A percentile compares a stretch with the other conserved stretches of the same genome.
Evolutionary conservation across 2,797 vertebrate genomes (phyloP).

Genomic region (Tapera naevia): DNA sequence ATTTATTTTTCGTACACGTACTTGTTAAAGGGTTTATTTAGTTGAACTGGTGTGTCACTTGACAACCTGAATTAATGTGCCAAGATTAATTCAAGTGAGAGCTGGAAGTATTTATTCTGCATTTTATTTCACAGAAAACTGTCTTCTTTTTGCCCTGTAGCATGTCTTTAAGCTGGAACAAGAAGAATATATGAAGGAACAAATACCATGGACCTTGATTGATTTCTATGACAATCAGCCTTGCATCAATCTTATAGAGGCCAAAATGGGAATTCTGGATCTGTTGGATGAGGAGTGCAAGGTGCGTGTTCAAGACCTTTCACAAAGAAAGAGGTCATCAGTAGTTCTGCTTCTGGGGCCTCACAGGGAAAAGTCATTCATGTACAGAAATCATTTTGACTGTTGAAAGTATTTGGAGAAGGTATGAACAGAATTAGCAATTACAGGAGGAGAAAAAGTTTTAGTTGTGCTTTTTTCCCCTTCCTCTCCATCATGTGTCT

Average conservation of each 20-base stretch:
- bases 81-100: not conserved
- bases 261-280: slow-evolving; percentile 95
- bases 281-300: slow-evolving; percentile 97
- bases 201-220: slow-evolving; percentile 99
- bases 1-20: slow-evolving; percentile 13
- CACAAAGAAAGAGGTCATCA: not conserved
- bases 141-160: slow-evolving; percentile 72
- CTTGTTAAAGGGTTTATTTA: slow-evolving; percentile 10
- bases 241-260: slow-evolving; percentile 99
- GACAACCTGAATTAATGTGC: slow-evolving; percentile 1
- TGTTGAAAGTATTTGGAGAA: not conserved
- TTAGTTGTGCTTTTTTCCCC: not conserved
- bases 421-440: not conserved
- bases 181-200: slow-evolving; percentile 98
- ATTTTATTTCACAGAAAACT: slow-evolving; percentile 38
- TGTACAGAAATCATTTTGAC: not conserved
- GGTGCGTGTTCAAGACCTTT: slow-evolving; percentile 71
- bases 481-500: not conserved
- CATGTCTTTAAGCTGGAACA: slow-evolving; percentile 99
- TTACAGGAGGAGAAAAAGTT: not conserved
- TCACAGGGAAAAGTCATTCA: not conserved
- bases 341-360: not conserved
- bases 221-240: slow-evolving; percentile 99
- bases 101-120: not conserved
- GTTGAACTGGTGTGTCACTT: not conserved